Evolutionary conservation across 2,888 invertebrate genomes (phyloP).

Genomic region (Folsomia candida): DNA sequence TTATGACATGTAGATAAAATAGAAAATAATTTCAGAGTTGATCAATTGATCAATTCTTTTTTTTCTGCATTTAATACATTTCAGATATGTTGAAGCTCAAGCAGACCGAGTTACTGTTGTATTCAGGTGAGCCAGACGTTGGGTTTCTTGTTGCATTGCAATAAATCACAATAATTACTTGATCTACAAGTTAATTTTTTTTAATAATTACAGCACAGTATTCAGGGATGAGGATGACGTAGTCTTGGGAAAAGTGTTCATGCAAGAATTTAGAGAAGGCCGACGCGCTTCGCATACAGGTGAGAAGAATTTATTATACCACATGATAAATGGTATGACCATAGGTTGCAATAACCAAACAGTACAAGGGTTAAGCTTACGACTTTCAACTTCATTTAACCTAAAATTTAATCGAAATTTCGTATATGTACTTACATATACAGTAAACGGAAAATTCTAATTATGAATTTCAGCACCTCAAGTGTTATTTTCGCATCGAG

Average conservation of each 20-base stretch:
- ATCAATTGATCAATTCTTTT: background rate
- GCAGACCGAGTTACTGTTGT: constrained; percentile 98
- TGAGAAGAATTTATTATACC: too few species aligned
- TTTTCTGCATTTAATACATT: background rate
- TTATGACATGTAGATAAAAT: background rate
- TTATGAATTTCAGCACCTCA: too few species aligned
- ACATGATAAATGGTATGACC: constrained; percentile 64
- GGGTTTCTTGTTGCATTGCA: too few species aligned
- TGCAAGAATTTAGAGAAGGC: constrained; percentile 98
- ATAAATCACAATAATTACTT: too few species aligned
- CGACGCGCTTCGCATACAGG: constrained; percentile 93
- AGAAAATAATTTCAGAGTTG: background rate
- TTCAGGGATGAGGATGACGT: constrained; percentile 98
- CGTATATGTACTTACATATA: background rate
- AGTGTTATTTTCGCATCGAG: constrained; percentile 88
- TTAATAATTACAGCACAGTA: too few species aligned
- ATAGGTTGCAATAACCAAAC: too few species aligned
- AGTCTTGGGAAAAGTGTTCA: constrained; percentile 97
- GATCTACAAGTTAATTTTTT: too few species aligned
- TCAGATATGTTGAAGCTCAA: constrained; percentile 95
- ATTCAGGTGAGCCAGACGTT: too few species aligned
- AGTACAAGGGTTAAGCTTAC: too few species aligned
- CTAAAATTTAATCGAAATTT: constrained; percentile 4
- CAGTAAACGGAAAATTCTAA: background rate
- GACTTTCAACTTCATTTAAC: too few species aligned